Evolutionary conservation across 2,113 vertebrate species (phyloP), one percentile per base, ranked within the genome.

Genomic region (Alectura lathami): DNA sequence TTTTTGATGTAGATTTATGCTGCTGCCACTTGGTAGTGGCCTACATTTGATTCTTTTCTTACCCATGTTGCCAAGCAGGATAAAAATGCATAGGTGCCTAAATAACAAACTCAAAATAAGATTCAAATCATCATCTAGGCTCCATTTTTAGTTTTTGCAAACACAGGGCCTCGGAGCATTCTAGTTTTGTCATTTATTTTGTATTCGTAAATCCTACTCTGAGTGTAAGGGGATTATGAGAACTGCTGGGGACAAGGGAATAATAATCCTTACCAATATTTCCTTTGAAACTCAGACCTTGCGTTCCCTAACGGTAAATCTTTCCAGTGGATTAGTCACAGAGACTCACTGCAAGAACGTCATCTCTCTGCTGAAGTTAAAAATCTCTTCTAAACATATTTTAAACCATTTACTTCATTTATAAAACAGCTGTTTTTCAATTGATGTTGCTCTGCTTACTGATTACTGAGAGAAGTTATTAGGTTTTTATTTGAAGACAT

Each of bases 181-280:
- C 90, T 48, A 76, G 70, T 86, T 94, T 93, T 94, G 59, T 83
- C 57, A 90, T 94, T 94, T 92, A 90, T 66, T 91, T 91, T 84
- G 42, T 83, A 54, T 93, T 95, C 90, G 78, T 83, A 95, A 97
- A 93, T 97, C 88, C 45, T 75, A 15, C 36, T 88, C 63, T 38
- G 70, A 91, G 76, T 47, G 74, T 91, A 94, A 96, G 72, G 77
- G 66, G 67, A 94, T 92, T 95, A 85, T 64, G 76, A 66, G 75
- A 93, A 93, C 84, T 93, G 64, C n/a, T 84, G 93, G 94, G 89
- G 27, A 93, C 89, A 89, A 91, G 83, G 86, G 96, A 95, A 95
- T 95, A 97, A 95, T 96, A 98, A 97, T 93, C 91, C 94, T 91
- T 88, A 94, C 81, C 90, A 91, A 32, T 86, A 93, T 64, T 93